Evolutionary conservation across 2,888 invertebrate species (phyloP).

Genomic region (Helleia helle): DNA sequence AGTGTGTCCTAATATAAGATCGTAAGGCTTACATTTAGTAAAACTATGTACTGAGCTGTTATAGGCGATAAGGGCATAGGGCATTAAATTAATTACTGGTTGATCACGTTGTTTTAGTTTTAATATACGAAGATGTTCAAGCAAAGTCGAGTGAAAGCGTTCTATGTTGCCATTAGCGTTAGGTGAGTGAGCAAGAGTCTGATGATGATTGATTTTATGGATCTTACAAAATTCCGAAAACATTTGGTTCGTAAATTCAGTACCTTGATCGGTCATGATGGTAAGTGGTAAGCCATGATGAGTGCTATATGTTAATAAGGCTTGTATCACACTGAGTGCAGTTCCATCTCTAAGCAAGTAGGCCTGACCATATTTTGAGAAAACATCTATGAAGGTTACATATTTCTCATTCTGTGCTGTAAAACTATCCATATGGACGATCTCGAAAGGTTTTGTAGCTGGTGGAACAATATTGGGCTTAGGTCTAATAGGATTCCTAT

Average conservation of each 20-base stretch:
- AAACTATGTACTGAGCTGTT: no score
- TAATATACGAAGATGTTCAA: no score
- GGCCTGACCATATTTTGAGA: conserved; percentile 14
- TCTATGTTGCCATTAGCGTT: conserved; percentile 21
- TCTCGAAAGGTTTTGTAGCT: conserved; percentile 15
- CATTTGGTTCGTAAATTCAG: conserved; percentile 11
- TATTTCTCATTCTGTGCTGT: conserved; percentile 13
- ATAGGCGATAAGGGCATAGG: no score
- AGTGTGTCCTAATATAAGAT: no score
- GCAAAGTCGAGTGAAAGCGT: conserved; percentile 16
- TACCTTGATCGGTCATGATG: conserved; percentile 11
- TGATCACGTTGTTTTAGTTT: no score
- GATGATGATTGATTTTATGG: conserved; percentile 12
- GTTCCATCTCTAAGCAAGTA: conserved; percentile 11
- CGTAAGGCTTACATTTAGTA: no score
- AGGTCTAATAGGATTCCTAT: conserved; percentile 16
- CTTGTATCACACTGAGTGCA: conserved; percentile 1
- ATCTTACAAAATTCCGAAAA: conserved; percentile 2
- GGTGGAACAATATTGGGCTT: conserved; percentile 15
- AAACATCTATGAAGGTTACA: conserved; percentile 12
- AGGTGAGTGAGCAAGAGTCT: conserved; percentile 16
- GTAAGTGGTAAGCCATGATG: conserved; percentile 13
- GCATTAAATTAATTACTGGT: no score
- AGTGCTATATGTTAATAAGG: conserved; percentile 6
- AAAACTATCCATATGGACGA: conserved; percentile 15